A percentile compares a stretch with the other conserved stretches of the same genome.
Evolutionary conservation across 2,888 invertebrate genomes (phyloP).

Genomic region (Trimorus sp.): DNA sequence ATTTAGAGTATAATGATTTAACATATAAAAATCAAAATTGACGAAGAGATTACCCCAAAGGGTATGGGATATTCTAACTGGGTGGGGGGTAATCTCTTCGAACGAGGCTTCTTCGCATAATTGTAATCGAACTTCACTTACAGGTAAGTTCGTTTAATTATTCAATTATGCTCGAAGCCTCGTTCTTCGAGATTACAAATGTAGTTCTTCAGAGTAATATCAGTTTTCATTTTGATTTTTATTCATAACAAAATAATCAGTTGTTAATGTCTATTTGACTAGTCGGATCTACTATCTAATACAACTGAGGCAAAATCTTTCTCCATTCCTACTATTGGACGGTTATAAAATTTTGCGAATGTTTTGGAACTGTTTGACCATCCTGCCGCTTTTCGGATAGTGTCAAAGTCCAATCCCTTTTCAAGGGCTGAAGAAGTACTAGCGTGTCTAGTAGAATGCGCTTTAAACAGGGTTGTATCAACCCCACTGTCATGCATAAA

Average conservation of each 20-base stretch:
- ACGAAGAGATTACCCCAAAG: too few relatives aligned
- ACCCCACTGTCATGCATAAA: constrained; percentile 10
- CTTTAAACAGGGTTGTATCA: constrained; percentile 13
- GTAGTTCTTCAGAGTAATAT: constrained; percentile 6
- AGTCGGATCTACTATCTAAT: background rate
- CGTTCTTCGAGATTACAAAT: constrained; percentile 7
- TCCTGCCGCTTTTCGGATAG: constrained; percentile 11
- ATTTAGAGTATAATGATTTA: too few relatives aligned
- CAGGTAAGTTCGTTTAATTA: too few relatives aligned
- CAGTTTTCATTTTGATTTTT: background rate
- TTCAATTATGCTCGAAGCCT: constrained; percentile 12
- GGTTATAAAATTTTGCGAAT: constrained; percentile 15
- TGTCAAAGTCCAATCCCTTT: constrained; percentile 17
- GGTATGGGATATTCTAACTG: too few relatives aligned
- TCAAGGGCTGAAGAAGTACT: constrained; percentile 2
- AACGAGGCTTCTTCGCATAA: constrained; percentile 7
- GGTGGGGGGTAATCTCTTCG: constrained; percentile 26
- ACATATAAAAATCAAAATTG: too few relatives aligned
- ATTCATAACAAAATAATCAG: too few relatives aligned
- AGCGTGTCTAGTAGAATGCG: constrained; percentile 25
- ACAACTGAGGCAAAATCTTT: too few relatives aligned
- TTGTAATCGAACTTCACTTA: too few relatives aligned
- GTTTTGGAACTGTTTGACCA: constrained; percentile 9
- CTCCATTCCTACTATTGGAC: too few relatives aligned
- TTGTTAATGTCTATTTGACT: too few relatives aligned